Percentiles rank a stretch among this genome's conserved stretches.
Conservation (phyloP, 1,140 invertebrate species). For the Platorchestia sp. region DNA sequence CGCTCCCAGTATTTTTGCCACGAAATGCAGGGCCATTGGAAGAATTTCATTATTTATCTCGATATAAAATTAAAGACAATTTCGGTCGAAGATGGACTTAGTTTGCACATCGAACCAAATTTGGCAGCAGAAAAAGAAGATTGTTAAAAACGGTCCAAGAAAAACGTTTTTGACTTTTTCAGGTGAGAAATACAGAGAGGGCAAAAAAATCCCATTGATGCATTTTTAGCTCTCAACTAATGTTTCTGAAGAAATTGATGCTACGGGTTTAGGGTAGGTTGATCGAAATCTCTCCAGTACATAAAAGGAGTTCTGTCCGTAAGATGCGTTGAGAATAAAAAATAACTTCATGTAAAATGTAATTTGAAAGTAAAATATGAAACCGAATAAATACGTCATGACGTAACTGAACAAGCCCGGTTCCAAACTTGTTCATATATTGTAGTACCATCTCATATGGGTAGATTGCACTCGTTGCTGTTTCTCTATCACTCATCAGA, state of each 20-base stretch:
- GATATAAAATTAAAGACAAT: neutral
- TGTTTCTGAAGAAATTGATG: neutral
- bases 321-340: neutral
- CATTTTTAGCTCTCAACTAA: neutral
- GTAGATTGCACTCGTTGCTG: too few relatives aligned
- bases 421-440: too few relatives aligned
- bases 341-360: too few relatives aligned
- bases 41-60: neutral
- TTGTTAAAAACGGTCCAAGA: neutral
- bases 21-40: neutral
- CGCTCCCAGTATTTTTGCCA: neutral
- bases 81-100: neutral
- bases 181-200: neutral
- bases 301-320: neutral
- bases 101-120: neutral
- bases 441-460: too few relatives aligned
- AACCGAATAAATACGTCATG: too few relatives aligned
- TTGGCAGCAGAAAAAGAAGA: neutral
- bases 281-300: neutral
- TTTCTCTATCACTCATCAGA: too few relatives aligned
- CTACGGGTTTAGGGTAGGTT: neutral
- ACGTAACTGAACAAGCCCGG: too few relatives aligned
- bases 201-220: neutral
- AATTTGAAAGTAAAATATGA: too few relatives aligned
- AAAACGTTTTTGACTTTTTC: neutral